phyloP scores from a whole-genome alignment of 1,140 invertebrate genomes.

The Tribolium castaneum region DNA sequence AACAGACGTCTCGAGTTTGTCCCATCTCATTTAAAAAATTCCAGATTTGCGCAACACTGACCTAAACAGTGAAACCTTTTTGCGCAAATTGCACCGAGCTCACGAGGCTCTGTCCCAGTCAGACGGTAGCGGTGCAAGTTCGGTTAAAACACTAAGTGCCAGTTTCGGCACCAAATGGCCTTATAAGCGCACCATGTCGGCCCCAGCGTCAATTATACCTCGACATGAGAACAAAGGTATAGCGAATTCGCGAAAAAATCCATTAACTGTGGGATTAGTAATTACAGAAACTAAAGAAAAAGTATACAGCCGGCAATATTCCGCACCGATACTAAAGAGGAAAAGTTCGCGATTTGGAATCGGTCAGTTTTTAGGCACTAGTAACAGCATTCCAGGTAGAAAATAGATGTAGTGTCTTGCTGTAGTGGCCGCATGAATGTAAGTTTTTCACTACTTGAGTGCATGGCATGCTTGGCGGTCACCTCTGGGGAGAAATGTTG shows the following conservation, averaged over 20 bases:
- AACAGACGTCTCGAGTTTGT: conserved; percentile 9
- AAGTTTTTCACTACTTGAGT: conserved; percentile 33
- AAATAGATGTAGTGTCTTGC: conserved; percentile 66
- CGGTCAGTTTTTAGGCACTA: conserved; percentile 82
- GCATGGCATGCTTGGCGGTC: not conserved
- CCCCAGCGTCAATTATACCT: conserved; percentile 84
- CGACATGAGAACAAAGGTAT: conserved; percentile 82
- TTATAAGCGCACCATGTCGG: conserved; percentile 93
- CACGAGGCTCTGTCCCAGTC: conserved; percentile 87
- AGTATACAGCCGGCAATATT: conserved; percentile 88
- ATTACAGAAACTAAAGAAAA: conserved; percentile 83
- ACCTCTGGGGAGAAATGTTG: not conserved
- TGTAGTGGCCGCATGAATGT: conserved; percentile 60
- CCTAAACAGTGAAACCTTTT: conserved; percentile 87
- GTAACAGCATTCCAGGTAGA: conserved; percentile 75
- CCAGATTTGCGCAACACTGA: conserved; percentile 91
- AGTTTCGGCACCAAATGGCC: conserved; percentile 95
- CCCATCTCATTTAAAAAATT: conserved; percentile 40
- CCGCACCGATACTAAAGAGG: conserved; percentile 88
- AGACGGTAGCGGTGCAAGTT: conserved; percentile 70
- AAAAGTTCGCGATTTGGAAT: conserved; percentile 92
- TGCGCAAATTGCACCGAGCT: conserved; percentile 89
- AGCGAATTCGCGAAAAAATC: not conserved
- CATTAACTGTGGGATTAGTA: conserved; percentile 30
- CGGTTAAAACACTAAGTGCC: conserved; percentile 85